These are phyloP conservation scores for Rhegmatorhina hoffmannsi DNA, from an alignment of 2,113 vertebrate species.

Conservation along the genomic window DNA sequence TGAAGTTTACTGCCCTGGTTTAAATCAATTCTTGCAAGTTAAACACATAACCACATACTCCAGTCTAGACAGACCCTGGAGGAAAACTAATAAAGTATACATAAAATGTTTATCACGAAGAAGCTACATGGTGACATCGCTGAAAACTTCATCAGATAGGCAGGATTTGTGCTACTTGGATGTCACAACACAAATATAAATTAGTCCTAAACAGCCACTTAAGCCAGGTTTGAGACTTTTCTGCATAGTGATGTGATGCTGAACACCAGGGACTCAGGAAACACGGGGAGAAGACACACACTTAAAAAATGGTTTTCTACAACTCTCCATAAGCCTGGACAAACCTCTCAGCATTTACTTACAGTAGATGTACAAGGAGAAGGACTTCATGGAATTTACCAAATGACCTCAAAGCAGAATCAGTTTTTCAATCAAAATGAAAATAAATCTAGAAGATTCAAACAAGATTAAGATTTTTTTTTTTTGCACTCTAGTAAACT, in stretches of 20 bases:
- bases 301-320: not conserved
- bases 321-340: not conserved
- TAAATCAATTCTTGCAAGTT: not conserved
- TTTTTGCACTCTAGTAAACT: not conserved
- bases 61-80: not conserved
- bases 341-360: not conserved
- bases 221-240: not conserved
- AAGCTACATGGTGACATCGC: not conserved
- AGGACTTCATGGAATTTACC: not conserved
- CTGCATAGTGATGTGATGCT: not conserved
- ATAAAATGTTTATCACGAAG: not conserved
- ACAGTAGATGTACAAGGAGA: not conserved
- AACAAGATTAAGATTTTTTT: not conserved
- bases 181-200: not conserved
- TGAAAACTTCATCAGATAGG: not conserved
- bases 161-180: not conserved
- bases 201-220: not conserved
- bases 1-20: not conserved
- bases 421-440: not conserved
- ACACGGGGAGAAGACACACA: not conserved
- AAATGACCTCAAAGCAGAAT: not conserved
- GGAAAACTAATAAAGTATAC: not conserved
- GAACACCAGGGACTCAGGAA: not conserved
- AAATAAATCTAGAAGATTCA: not conserved
- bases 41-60: not conserved